These are phyloP conservation scores for Hippocampus kuda DNA, from an alignment of 2,797 vertebrate genomes.

Conservation along the genomic window DNA sequence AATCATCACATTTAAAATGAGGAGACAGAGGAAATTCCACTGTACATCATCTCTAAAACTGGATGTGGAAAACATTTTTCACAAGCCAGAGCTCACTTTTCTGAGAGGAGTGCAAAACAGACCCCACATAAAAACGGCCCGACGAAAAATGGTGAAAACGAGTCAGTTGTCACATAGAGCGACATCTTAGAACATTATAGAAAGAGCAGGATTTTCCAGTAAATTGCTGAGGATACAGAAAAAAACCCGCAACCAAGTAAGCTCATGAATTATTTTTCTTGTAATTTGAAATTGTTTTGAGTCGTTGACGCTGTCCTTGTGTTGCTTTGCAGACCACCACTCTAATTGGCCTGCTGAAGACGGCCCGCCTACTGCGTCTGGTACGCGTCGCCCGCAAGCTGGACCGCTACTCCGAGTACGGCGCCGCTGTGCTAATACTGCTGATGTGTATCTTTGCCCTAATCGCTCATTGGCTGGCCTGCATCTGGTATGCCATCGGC, in stretches of 20 bases:
- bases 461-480: slow-evolving; percentile 97
- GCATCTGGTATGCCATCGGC: slow-evolving; percentile 99
- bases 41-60: too few relatives aligned
- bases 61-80: too few relatives aligned
- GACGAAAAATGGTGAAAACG: too few relatives aligned
- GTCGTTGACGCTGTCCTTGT: not conserved
- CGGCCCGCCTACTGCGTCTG: slow-evolving; percentile 86
- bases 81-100: too few relatives aligned
- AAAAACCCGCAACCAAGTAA: not conserved
- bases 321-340: slow-evolving; percentile 77
- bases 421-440: slow-evolving; percentile 94
- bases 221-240: too few relatives aligned
- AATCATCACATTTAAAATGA: too few relatives aligned
- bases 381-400: slow-evolving; percentile 93
- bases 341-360: slow-evolving; percentile 94
- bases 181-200: too few relatives aligned
- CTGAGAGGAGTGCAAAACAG: too few relatives aligned
- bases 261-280: not conserved
- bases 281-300: not conserved
- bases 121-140: too few relatives aligned
- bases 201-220: too few relatives aligned
- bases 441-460: slow-evolving; percentile 99
- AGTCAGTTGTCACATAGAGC: too few relatives aligned
- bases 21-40: too few relatives aligned
- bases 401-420: slow-evolving; percentile 97